Base-by-base conservation (phyloP, 2,888 invertebrate genomes). In the Mimachlamys varia region DNA sequence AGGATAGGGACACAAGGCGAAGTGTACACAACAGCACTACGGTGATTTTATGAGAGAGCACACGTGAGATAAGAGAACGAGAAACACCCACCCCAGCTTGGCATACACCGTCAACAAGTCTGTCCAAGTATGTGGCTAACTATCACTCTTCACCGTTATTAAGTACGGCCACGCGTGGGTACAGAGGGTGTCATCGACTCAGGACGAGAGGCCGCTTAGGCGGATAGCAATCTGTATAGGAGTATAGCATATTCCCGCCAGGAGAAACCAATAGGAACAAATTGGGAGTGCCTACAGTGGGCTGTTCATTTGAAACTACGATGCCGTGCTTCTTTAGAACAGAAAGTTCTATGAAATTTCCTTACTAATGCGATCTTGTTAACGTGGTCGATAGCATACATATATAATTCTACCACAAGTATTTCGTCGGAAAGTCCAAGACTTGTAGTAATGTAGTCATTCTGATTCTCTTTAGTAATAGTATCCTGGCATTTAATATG, bases 151-250 rank as follows among this genome's bases (percentile, higher is more conserved):
- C 44, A 44, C 33, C 33, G 76, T 13, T 76, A 76, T 76, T 33
- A 33, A 76, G 33, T 27, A 13, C 76, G 12, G 76, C 76, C 33
- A 76, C 27, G 76, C 76, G 76, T 76, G 76, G 76, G 76, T 76
- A 76, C 27, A 76, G 76, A 44, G 76, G 76, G 76, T 76, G 76
- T 76, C 76, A 76, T 76, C 76, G 76, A 76, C 76, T 76, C 76
- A 10, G 76, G 76, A 76, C 76, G 76, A 76, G 33, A 7, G 76
- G 27, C 27, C 33, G 15, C 13, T 76, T 44, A 2, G 33, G 33
- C 33, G 33, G 22, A n/a, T 58, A 22, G n/a, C 19, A 58, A 19
- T 58, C 58, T 22, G 58, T 7, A 58, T n/a, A 58, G 19, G 19
- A 7, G 58, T 19, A 58, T n/a, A 58, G 58, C 58, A 58, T 22